Evolutionary conservation across 2,113 vertebrate species (phyloP).

Genomic region (Cathartes aura): DNA sequence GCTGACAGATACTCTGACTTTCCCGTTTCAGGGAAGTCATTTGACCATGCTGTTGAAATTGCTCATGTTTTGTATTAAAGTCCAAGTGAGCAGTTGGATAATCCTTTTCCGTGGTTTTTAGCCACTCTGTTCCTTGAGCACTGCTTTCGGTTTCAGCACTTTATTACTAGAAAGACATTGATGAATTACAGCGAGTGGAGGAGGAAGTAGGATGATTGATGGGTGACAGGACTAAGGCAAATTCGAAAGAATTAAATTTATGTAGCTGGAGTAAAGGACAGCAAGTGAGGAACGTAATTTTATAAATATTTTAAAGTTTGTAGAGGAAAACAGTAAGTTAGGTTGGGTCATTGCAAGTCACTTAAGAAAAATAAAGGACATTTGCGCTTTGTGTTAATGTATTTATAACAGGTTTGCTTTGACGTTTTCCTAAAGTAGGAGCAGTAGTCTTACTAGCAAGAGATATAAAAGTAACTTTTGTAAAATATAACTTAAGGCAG

Average conservation of each 20-base stretch:
- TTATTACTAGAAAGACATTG: neutral
- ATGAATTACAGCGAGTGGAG: neutral
- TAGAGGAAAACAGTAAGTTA: neutral
- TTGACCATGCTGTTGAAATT: neutral
- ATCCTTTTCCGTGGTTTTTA: neutral
- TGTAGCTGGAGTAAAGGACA: neutral
- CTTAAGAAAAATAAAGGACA: neutral
- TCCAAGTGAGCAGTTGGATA: neutral
- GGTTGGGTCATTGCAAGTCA: neutral
- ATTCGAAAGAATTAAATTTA: neutral
- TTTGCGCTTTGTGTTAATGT: neutral
- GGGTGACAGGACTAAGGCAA: neutral
- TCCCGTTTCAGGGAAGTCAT: neutral
- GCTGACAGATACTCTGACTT: neutral
- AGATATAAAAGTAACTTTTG: neutral
- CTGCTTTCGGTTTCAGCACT: neutral
- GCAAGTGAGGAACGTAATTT: neutral
- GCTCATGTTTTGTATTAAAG: neutral
- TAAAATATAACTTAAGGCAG: neutral
- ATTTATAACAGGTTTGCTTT: neutral
- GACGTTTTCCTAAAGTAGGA: neutral
- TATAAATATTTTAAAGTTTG: neutral
- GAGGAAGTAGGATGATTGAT: conserved; percentile 3
- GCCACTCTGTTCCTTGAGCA: neutral
- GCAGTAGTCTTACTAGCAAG: neutral